Evolutionary conservation across 2,888 invertebrate species (phyloP).

Genomic region (Thalpophila matura): DNA sequence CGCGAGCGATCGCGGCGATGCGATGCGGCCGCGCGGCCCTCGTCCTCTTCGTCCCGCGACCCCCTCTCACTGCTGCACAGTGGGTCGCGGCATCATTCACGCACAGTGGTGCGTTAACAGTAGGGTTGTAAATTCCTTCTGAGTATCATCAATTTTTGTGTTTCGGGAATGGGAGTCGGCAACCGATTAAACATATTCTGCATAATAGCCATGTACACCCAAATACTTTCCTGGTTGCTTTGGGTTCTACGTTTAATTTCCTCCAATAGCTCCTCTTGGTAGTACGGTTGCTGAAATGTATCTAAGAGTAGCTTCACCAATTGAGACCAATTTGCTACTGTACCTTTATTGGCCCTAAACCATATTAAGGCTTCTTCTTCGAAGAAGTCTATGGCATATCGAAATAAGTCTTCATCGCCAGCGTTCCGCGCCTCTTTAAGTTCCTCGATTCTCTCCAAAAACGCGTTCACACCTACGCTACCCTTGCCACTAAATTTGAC

Average conservation of each 20-base stretch:
- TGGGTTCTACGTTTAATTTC: too few relatives aligned
- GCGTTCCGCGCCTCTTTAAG: constrained; percentile 19
- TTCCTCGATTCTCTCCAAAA: constrained; percentile 17
- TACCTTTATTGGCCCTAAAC: constrained; percentile 31
- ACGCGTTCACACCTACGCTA: too few relatives aligned
- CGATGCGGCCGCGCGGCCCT: too few relatives aligned
- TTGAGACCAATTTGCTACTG: constrained; percentile 1
- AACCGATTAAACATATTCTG: constrained; percentile 30
- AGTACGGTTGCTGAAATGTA: constrained; percentile 8
- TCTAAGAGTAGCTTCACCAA: constrained; percentile 5
- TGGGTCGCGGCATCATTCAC: too few relatives aligned
- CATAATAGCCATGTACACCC: constrained; percentile 27
- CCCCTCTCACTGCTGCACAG: too few relatives aligned
- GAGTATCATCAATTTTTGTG: constrained; percentile 5
- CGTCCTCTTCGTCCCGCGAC: too few relatives aligned
- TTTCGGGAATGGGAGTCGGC: constrained; percentile 5
- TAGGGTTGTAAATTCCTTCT: constrained; percentile 7
- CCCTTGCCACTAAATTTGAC: constrained; percentile 11
- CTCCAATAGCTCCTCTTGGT: constrained; percentile 13
- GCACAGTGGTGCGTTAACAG: too few relatives aligned
- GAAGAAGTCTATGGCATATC: constrained; percentile 37
- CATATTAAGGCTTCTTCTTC: constrained; percentile 35
- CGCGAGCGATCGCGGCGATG: too few relatives aligned
- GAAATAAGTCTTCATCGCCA: constrained; percentile 9
- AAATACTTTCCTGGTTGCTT: too few relatives aligned